Percentiles rank a stretch among this genome's conserved stretches.
These are phyloP conservation scores for Cheilosia grossa DNA, from an alignment of 2,888 invertebrate species.

Conservation along the genomic window DNA sequence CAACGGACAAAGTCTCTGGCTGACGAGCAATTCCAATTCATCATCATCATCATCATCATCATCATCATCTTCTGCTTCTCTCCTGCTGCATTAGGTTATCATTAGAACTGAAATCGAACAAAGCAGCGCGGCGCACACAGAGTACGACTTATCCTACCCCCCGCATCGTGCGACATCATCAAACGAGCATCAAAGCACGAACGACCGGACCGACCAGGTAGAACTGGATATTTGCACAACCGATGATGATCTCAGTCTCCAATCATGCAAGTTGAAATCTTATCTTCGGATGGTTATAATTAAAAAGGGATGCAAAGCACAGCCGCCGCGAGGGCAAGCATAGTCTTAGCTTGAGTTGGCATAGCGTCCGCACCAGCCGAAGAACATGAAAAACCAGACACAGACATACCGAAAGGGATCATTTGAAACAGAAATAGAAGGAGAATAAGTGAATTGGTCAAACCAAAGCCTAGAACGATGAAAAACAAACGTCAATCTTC, in stretches of 20 bases:
- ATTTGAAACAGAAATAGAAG: slow-evolving; percentile 59
- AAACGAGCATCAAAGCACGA: slow-evolving; percentile 6
- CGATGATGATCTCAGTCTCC: slow-evolving; percentile 71
- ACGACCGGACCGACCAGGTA: slow-evolving; percentile 47
- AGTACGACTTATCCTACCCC: slow-evolving; percentile 10
- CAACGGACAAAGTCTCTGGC: slow-evolving; percentile 47
- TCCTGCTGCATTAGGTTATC: slow-evolving; percentile 67
- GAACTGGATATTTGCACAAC: slow-evolving; percentile 49
- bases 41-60: slow-evolving; percentile 32
- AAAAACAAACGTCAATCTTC: slow-evolving; percentile 60
- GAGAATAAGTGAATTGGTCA: slow-evolving; percentile 61
- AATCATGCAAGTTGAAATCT: slow-evolving; percentile 67
- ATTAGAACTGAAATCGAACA: slow-evolving; percentile 73
- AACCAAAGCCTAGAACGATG: slow-evolving; percentile 20
- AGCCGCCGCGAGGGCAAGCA: slow-evolving; percentile 1
- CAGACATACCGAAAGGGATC: slow-evolving; percentile 52
- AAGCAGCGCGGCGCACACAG: slow-evolving; percentile 44
- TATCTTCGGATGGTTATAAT: slow-evolving; percentile 71
- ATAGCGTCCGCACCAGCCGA: slow-evolving; percentile 14
- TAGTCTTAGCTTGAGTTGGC: slow-evolving; percentile 4
- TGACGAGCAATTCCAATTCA: slow-evolving; percentile 62
- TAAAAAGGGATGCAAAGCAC: slow-evolving; percentile 63
- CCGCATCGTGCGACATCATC: background rate
- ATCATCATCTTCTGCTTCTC: slow-evolving; percentile 12
- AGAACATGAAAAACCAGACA: slow-evolving; percentile 37